Evolutionary conservation across 1,140 invertebrate species (phyloP), one percentile per base, ranked within the genome.

Genomic region (Drosophila suzukii): DNA sequence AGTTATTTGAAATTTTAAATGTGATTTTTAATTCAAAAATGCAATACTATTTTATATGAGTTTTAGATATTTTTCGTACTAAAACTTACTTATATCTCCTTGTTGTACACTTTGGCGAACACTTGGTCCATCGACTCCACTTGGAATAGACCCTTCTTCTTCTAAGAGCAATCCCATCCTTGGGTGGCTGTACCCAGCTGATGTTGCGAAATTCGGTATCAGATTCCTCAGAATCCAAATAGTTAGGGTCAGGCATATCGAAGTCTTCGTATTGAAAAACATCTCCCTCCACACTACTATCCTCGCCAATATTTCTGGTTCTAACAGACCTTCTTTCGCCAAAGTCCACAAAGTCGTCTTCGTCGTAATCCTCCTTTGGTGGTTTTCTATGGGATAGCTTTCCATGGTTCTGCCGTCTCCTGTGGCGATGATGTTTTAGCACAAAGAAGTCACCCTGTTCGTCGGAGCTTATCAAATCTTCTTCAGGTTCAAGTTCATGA

Each of bases 81-180:
- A 1, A 0, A 7, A 75, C 84, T 81, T 62, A 92, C 88, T 92
- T 93, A 27, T 92, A 92, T 47, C 93, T 75, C 6, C 92, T 60
- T 0, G 93, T 93, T 11, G 91, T 92, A 75, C 93, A 94, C 34
- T 93, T 91, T 8, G 84, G 72, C 2, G 91, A 91, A 59, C 93
- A 93, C 24, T 91, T 89, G 6, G 85, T 91, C 93, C 93, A 93
- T 12, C 92, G 82, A 30, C 92, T 93, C 93, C 93, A 93, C 74
- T 92, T 93, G 4, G 85, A 85, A 57, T 91, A 92, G 47, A 90
- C 66, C 11, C 90, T 68, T 17, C 88, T 43, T 47, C 90, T 75
- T 0, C 81, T 67, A 0, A 70, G 61, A 20, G 41, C 66, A 7
- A 90, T 41, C 6, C 75, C 86, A 6, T 91, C 85, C 59, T 89